These are phyloP conservation scores for Avahi laniger DNA, from an alignment of 2,797 vertebrate genomes.

Conservation along the genomic window DNA sequence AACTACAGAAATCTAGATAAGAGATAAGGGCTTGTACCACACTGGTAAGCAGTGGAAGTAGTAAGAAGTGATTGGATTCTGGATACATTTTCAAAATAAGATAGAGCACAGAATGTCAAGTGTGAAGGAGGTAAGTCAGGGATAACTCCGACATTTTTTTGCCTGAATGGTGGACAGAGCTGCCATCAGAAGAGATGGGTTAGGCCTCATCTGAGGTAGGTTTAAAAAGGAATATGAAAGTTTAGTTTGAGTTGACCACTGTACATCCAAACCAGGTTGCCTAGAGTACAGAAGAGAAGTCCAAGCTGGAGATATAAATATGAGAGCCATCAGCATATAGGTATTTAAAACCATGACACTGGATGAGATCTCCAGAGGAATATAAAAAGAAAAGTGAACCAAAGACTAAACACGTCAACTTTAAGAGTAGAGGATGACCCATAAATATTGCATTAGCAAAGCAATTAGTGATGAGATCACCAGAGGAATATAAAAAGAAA, in stretches of 20 bases:
- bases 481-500: constrained; percentile 44
- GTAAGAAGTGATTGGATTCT: constrained; percentile 17
- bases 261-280: background rate
- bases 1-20: constrained; percentile 2
- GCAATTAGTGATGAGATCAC: background rate
- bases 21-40: background rate
- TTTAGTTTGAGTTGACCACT: constrained; percentile 3
- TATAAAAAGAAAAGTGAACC: constrained; percentile 50
- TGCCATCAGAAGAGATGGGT: background rate
- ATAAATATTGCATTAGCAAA: background rate
- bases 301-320: constrained; percentile 5
- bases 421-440: background rate
- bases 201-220: background rate
- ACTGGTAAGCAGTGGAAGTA: background rate
- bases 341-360: constrained; percentile 34
- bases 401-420: constrained; percentile 14
- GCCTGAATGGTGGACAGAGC: background rate
- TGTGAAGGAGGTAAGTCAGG: background rate
- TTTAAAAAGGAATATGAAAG: background rate
- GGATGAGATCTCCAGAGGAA: background rate
- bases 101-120: constrained; percentile 24
- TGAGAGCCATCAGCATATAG: background rate
- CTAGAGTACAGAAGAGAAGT: background rate
- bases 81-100: constrained; percentile 27
- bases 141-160: background rate